Evolutionary conservation across 23 tunicate genomes (phyloP).

Genomic region (Halocynthia roretzi): DNA sequence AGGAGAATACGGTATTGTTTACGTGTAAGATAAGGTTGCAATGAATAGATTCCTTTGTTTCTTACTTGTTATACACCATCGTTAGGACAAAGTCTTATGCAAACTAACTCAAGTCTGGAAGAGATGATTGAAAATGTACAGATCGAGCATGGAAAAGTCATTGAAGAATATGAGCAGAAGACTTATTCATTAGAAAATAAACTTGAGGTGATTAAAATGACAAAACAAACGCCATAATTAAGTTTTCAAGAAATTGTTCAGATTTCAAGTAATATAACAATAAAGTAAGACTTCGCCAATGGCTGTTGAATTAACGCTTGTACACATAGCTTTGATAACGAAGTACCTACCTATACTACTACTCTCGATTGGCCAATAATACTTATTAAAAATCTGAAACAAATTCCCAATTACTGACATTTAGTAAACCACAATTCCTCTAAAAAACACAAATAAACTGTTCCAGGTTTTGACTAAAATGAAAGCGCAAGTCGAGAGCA

Average conservation of each 20-base stretch:
- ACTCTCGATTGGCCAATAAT: too few species aligned
- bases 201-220: constrained; percentile 11
- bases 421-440: too few species aligned
- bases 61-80: not conserved
- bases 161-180: constrained; percentile 26
- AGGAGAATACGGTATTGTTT: not conserved
- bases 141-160: constrained; percentile 1
- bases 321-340: too few species aligned
- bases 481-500: constrained; percentile 11
- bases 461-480: constrained; percentile 16
- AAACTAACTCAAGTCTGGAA: constrained; percentile 9
- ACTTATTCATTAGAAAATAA: constrained; percentile 15
- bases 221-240: not conserved
- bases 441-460: too few species aligned
- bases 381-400: too few species aligned
- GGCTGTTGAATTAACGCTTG: too few species aligned
- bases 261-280: too few species aligned
- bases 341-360: too few species aligned
- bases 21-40: not conserved
- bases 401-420: too few species aligned
- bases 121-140: constrained; percentile 12
- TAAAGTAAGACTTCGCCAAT: too few species aligned
- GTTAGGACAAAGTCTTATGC: not conserved
- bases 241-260: not conserved
- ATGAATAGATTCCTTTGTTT: not conserved